These are phyloP conservation scores for Lottia scabra DNA, from an alignment of 2,888 invertebrate species.

Conservation along the genomic window DNA sequence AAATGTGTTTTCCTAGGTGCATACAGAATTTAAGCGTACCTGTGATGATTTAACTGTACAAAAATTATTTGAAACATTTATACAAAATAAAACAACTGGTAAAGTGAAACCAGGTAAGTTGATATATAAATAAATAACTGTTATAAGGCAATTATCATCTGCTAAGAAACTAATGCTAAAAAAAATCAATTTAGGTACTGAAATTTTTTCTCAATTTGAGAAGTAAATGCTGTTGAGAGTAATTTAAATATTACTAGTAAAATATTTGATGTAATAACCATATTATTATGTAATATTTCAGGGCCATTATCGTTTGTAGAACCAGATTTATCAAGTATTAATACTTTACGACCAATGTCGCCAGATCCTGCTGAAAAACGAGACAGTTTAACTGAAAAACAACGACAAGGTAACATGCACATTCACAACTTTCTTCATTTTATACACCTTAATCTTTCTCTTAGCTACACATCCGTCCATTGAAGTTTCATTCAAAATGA, in stretches of 20 bases:
- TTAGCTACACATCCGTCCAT: too few relatives aligned
- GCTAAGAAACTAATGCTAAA: too few relatives aligned
- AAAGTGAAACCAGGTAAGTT: conserved; percentile 88
- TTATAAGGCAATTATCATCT: too few relatives aligned
- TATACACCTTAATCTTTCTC: too few relatives aligned
- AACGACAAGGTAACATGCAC: conserved; percentile 43
- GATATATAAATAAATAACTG: not conserved
- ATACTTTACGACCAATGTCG: conserved; percentile 54
- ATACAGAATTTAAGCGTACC: conserved; percentile 91
- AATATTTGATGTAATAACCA: too few relatives aligned
- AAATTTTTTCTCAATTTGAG: too few relatives aligned
- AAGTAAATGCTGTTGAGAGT: too few relatives aligned
- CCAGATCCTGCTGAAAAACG: conserved; percentile 52
- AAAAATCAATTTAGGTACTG: too few relatives aligned
- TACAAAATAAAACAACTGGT: conserved; percentile 91
- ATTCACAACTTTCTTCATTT: too few relatives aligned
- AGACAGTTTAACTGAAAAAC: conserved; percentile 55
- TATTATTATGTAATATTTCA: conserved; percentile 38
- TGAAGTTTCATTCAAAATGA: too few relatives aligned
- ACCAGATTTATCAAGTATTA: conserved; percentile 66
- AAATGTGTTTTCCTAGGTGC: too few relatives aligned
- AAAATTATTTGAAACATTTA: conserved; percentile 90
- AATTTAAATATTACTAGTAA: too few relatives aligned
- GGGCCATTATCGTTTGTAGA: conserved; percentile 72
- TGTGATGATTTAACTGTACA: conserved; percentile 93